Percentiles rank a stretch among this genome's conserved stretches.
These are phyloP conservation scores for Chloroclysta siterata DNA, from an alignment of 2,888 invertebrate genomes.

Conservation along the genomic window DNA sequence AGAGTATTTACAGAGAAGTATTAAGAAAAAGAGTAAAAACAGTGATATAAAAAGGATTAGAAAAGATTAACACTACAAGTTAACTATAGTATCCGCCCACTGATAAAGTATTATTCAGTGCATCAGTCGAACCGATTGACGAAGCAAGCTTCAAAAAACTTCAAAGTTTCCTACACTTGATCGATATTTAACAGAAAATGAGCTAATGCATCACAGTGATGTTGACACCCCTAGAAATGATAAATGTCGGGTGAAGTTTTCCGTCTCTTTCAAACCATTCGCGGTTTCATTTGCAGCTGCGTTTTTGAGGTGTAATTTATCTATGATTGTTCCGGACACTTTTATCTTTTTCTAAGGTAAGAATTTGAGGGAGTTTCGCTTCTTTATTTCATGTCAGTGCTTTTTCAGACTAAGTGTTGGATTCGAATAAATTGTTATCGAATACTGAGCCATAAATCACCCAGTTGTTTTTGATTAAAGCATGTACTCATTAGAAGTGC, in stretches of 20 bases:
- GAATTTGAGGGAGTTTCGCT: slow-evolving; percentile 27
- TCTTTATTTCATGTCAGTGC: slow-evolving; percentile 32
- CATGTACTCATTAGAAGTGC: no score
- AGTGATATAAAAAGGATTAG: no score
- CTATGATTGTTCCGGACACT: slow-evolving; percentile 69
- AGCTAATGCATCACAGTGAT: slow-evolving; percentile 2
- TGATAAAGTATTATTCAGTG: no score
- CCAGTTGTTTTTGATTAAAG: background rate
- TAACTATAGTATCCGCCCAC: no score
- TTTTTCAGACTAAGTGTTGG: slow-evolving; percentile 20
- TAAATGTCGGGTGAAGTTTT: slow-evolving; percentile 66
- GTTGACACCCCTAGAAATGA: slow-evolving; percentile 55
- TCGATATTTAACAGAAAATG: background rate
- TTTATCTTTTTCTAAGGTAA: slow-evolving; percentile 61
- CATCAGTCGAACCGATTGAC: background rate
- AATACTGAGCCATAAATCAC: slow-evolving; percentile 10
- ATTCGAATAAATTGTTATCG: slow-evolving; percentile 14
- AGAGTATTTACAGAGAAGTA: no score
- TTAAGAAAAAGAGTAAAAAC: no score
- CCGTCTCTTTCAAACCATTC: slow-evolving; percentile 47
- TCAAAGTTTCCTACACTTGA: background rate
- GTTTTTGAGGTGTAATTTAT: slow-evolving; percentile 73
- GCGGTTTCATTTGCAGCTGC: slow-evolving; percentile 55
- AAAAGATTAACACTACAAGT: no score
- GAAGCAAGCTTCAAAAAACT: no score